phyloP scores from a whole-genome alignment of 1,140 invertebrate genomes.

The Drosophila ananassae region DNA sequence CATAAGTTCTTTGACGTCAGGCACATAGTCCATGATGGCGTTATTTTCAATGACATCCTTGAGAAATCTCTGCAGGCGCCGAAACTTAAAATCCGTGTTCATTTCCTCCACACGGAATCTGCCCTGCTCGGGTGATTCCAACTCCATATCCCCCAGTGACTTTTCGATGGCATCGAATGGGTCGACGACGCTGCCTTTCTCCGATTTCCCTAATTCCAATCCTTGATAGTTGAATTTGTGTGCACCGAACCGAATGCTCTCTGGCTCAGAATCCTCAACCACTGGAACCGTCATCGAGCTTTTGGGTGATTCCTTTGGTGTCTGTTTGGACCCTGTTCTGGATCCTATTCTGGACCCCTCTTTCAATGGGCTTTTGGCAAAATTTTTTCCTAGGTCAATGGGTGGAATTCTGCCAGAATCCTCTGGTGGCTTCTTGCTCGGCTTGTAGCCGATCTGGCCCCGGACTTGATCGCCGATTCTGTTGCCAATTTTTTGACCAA shows the following conservation, averaged over 20 bases:
- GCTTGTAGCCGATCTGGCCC: slow-evolving; percentile 1
- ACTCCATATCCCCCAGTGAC: neutral
- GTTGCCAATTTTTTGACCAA: neutral
- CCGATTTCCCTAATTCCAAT: neutral
- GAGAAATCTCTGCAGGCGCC: neutral
- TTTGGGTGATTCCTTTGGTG: neutral
- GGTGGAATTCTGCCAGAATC: neutral
- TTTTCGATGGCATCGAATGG: neutral
- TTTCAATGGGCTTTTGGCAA: neutral
- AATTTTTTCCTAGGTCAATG: neutral
- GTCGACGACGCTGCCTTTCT: no score
- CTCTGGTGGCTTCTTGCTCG: neutral
- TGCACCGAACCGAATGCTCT: no score
- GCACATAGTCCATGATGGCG: slow-evolving; percentile 5
- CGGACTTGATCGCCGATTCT: neutral
- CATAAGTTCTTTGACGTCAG: slow-evolving; percentile 8
- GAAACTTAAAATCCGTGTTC: neutral
- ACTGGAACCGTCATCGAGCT: neutral
- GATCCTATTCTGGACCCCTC: neutral
- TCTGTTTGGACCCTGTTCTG: neutral
- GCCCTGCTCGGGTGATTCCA: neutral
- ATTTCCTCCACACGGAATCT: neutral
- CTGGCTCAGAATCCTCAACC: neutral
- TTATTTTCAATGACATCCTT: slow-evolving; percentile 24
- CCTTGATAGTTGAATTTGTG: neutral